These are phyloP conservation scores for Caenorhabditis zanzibari DNA, from an alignment of 2,888 invertebrate species.

Conservation along the genomic window DNA sequence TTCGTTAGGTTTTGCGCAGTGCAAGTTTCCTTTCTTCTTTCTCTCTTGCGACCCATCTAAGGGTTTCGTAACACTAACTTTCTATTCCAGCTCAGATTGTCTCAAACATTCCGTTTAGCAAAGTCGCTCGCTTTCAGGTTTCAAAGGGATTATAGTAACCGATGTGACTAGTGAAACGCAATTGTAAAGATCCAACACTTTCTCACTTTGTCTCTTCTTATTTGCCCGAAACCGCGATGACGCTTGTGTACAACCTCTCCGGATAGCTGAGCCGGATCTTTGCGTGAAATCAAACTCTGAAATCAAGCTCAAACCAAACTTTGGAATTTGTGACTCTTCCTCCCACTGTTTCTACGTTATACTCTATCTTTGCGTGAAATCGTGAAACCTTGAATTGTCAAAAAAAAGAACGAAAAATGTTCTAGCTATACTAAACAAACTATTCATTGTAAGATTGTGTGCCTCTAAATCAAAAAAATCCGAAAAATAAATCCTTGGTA, in stretches of 20 bases:
- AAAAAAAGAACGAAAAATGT: conserved; percentile 1
- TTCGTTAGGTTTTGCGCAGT: conserved; percentile 61
- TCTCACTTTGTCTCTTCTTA: conserved; percentile 26
- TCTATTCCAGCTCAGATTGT: conserved; percentile 38
- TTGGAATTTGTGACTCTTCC: conserved; percentile 9
- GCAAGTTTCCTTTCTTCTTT: neutral
- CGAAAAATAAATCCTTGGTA: conserved; percentile 36
- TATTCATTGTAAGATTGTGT: conserved; percentile 27
- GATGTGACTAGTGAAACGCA: conserved; percentile 8
- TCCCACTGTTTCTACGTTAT: neutral
- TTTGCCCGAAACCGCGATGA: conserved; percentile 29
- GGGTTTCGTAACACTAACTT: conserved; percentile 36
- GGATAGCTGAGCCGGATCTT: conserved; percentile 56
- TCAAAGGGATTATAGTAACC: conserved; percentile 56
- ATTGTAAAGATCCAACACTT: conserved; percentile 15
- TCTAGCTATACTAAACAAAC: neutral
- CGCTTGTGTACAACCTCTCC: conserved; percentile 45
- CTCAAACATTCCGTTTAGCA: conserved; percentile 4
- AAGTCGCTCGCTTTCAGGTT: conserved; percentile 58
- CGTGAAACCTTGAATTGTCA: conserved; percentile 46
- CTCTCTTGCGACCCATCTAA: conserved; percentile 33
- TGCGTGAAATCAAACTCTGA: conserved; percentile 31
- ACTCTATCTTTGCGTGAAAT: neutral
- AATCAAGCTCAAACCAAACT: neutral
- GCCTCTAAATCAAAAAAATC: neutral